Evolutionary conservation across 2,797 vertebrate genomes (phyloP).

Genomic region (Smutsia gigantea): DNA sequence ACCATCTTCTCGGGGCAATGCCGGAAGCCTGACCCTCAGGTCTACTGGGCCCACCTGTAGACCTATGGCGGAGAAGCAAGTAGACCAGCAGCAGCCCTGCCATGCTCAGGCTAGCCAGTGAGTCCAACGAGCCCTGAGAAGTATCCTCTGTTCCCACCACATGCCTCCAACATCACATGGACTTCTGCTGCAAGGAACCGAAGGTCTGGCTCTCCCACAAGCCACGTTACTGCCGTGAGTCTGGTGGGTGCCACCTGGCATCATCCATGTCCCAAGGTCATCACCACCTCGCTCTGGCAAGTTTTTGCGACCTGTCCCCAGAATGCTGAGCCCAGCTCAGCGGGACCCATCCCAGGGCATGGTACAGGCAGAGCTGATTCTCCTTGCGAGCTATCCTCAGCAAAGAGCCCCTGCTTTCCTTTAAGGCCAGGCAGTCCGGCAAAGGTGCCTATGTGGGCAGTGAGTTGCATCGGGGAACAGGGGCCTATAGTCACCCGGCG

Average conservation of each 20-base stretch:
- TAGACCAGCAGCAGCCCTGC: not conserved
- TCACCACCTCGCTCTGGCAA: not conserved
- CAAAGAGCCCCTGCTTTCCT: not conserved
- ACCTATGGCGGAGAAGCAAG: not conserved
- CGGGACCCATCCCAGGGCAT: not conserved
- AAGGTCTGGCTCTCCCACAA: not conserved
- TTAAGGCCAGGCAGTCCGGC: constrained; percentile 75
- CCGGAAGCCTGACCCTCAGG: not conserved
- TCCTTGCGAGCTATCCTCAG: constrained; percentile 41
- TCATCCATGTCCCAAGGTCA: not conserved
- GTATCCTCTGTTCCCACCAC: not conserved
- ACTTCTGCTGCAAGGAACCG: not conserved
- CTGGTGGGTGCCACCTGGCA: not conserved
- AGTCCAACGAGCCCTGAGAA: not conserved
- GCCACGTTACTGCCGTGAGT: not conserved
- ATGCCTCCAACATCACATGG: not conserved
- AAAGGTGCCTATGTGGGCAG: constrained; percentile 65
- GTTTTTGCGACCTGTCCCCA: not conserved
- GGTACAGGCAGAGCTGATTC: not conserved
- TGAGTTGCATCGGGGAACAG: not conserved
- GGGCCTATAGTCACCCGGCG: not conserved
- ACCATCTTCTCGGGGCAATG: not conserved
- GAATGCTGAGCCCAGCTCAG: not conserved
- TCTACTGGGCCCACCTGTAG: not conserved
- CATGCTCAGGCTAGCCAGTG: accelerated